Evolutionary conservation across 2,797 vertebrate species (phyloP), one percentile per base, ranked within the genome.

Genomic region (Pseudochirops cupreus): DNA sequence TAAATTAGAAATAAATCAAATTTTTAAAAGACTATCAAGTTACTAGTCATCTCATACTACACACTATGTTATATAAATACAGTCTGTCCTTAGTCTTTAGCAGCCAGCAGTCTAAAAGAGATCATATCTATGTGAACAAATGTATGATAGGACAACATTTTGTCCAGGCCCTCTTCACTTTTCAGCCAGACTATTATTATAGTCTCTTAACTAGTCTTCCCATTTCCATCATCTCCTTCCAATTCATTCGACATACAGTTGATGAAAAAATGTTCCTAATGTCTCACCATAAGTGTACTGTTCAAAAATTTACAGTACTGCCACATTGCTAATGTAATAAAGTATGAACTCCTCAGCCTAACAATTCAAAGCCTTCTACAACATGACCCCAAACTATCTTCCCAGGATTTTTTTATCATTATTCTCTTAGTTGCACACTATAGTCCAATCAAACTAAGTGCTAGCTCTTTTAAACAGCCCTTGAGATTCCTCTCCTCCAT

Each of bases 41-140:
- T 74, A 74, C n/a, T 46, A 26, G 39, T 46, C 21, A 26, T 5
- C n/a, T n/a, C 21, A 4, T 26, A 26, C 21, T 46, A 82, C 7
- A 46, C 39, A 46, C 74, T 11, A 5, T 33, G 1, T 52, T 93
- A 92, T 13, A 1, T 54, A 96, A 91, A 28, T 31, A 95, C 3
- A 74, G 16, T 2, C 5, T 14, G 2, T 56, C 5, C 18, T 91
- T 1, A 90, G 55, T 33, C 26, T 92, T 52, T 92, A 87, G 92
- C 2, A 92, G 24, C 12, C 87, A 93, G n/a, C 7, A 89, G 14
- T 55, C 82, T 52, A 90, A 95, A 39, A 82, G 46, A 93, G 93
- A 95, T 13, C 50, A 16, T 2, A 91, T 31, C 55, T 29, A 39
- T 94, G 93, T 96, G 56, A 58, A 96, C 7, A 96, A 94, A 92